phyloP scores from a whole-genome alignment of 2,888 invertebrate species.

The Saturnia pavonia region DNA sequence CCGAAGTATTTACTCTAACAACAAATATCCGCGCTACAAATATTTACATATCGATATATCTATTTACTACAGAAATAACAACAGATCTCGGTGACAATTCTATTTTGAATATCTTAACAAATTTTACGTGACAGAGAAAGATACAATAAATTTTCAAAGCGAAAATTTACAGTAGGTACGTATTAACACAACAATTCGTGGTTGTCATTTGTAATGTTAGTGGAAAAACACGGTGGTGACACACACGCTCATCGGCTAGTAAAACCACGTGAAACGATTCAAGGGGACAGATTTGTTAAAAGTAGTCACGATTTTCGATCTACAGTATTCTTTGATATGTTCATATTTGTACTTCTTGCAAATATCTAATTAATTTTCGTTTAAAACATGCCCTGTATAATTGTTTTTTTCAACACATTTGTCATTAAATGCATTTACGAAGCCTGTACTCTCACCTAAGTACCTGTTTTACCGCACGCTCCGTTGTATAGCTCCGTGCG shows the following conservation, averaged over 20 bases:
- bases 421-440: too few species aligned
- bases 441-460: too few species aligned
- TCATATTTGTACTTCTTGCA: too few species aligned
- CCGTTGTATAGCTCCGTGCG: too few species aligned
- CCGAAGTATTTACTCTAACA: neutral
- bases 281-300: neutral
- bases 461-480: too few species aligned
- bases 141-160: conserved; percentile 27
- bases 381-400: too few species aligned
- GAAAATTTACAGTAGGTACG: conserved; percentile 42
- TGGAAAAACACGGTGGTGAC: conserved; percentile 48
- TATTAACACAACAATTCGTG: conserved; percentile 39
- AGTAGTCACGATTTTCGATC: neutral
- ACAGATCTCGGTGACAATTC: neutral
- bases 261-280: neutral
- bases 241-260: neutral
- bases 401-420: too few species aligned
- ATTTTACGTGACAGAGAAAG: conserved; percentile 8
- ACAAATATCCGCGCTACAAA: neutral
- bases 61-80: neutral
- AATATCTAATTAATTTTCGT: too few species aligned
- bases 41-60: neutral
- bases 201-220: conserved; percentile 43
- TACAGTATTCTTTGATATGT: neutral
- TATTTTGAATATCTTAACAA: conserved; percentile 10